These are phyloP conservation scores for Sylvia borin DNA, from an alignment of 2,797 vertebrate genomes.

Conservation along the genomic window DNA sequence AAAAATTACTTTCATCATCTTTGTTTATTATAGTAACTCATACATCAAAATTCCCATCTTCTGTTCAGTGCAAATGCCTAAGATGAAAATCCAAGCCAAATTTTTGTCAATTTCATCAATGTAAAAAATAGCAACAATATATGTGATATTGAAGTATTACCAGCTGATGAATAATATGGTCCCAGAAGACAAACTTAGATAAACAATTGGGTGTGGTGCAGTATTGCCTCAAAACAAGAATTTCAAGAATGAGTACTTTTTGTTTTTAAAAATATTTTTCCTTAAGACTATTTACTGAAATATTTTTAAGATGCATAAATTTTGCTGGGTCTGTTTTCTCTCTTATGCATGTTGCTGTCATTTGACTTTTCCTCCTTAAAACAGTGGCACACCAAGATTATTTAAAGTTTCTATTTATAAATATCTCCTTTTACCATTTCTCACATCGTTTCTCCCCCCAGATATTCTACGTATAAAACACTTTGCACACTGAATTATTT, in stretches of 20 bases:
- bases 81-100: not conserved
- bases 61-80: not conserved
- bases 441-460: fast-evolving
- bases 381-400: fast-evolving
- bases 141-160: not conserved
- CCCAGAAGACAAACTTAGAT: not conserved
- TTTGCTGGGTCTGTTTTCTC: not conserved
- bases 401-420: not conserved
- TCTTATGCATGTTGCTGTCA: not conserved
- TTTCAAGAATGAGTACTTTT: not conserved
- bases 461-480: fast-evolving
- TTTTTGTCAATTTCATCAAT: not conserved
- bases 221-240: not conserved
- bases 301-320: not conserved
- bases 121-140: not conserved
- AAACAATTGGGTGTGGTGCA: not conserved
- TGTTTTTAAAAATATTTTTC: not conserved
- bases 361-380: not conserved
- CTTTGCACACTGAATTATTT: not conserved
- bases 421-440: not conserved
- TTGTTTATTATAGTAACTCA: not conserved
- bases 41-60: not conserved
- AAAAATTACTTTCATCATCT: not conserved
- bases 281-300: not conserved
- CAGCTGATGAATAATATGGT: not conserved